Evolutionary conservation across 1,140 invertebrate genomes (phyloP), one percentile per base, ranked within the genome.

Genomic region (Episyrphus balteatus): DNA sequence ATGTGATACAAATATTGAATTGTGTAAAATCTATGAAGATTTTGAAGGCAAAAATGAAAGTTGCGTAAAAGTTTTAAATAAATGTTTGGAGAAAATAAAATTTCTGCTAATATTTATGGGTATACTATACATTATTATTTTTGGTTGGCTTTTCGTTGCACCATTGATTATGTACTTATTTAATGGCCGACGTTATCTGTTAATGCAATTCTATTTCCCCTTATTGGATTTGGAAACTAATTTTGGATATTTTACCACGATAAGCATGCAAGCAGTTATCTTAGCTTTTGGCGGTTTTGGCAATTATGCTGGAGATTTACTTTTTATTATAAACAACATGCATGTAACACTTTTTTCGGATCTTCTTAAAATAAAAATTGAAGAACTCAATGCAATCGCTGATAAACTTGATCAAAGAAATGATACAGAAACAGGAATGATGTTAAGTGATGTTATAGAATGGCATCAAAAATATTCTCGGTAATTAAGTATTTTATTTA

Each of bases 401-500:
- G 11, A 41, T 6, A 44, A 44, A 2, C 8, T 26, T 26, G n/a
- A n/a, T n/a, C n/a, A n/a, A n/a, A n/a, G 21, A 26, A 8, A 26
- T 26, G 21, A 26, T 26, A 8, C 3, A 26, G 21, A 26, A 5
- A 8, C 3, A 26, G 3, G 3, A 26, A 5, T 26, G n/a, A n/a
- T 49, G 42, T 42, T 58, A 1, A 33, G 45, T 10, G 48, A 53
- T 10, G 55, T 58, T 21, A 30, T 50, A 13, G 12, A 39, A 13
- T 58, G 55, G 53, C 56, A 58, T 49, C 56, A 58, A 32, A 45
- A 11, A 3, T 58, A 53, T 41, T 30, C 46, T 8, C 33, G 11
- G 56, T 58, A 12, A 42, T 52, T n/a, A n/a, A 37, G 19, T 45
- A 11, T 7, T 5, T 26, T 3, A 26, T 26, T 26, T 8, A n/a